Evolutionary conservation across 2,797 vertebrate genomes (phyloP).

Genomic region (Sparidentex hasta): DNA sequence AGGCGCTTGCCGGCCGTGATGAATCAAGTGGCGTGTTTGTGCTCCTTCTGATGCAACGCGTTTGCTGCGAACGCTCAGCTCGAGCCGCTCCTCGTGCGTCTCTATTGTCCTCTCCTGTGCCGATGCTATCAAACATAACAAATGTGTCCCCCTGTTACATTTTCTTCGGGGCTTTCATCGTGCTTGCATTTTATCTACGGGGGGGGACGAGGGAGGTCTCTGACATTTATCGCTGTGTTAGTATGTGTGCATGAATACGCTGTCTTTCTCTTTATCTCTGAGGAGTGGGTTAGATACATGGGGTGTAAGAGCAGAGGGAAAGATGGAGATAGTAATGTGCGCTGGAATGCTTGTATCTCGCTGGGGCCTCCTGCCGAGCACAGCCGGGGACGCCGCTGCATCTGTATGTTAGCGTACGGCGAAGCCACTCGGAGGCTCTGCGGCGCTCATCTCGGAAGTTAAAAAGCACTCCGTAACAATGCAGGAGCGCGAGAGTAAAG

Average conservation of each 20-base stretch:
- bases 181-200: conserved; percentile 77
- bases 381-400: not conserved
- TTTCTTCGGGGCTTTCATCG: conserved; percentile 82
- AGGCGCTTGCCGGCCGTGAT: conserved; percentile 20
- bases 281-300: conserved; percentile 45
- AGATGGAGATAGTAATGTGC: conserved; percentile 54
- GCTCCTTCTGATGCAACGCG: conserved; percentile 56
- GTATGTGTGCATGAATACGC: conserved; percentile 36
- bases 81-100: conserved; percentile 61
- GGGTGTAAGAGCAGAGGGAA: conserved; percentile 45
- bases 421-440: conserved; percentile 9
- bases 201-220: conserved; percentile 56
- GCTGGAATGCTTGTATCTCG: conserved; percentile 46
- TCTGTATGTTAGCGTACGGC: conserved; percentile 20
- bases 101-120: conserved; percentile 68
- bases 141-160: conserved; percentile 77
- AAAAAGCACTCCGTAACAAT: conserved; percentile 21
- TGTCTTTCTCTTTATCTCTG: conserved; percentile 59
- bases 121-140: conserved; percentile 83
- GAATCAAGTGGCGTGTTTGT: conserved; percentile 60
- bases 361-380: conserved; percentile 30
- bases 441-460: conserved; percentile 9
- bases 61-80: conserved; percentile 60
- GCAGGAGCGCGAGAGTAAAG: not conserved
- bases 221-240: conserved; percentile 80